phyloP scores from a whole-genome alignment of 2,113 vertebrate genomes.

The Columba livia region DNA sequence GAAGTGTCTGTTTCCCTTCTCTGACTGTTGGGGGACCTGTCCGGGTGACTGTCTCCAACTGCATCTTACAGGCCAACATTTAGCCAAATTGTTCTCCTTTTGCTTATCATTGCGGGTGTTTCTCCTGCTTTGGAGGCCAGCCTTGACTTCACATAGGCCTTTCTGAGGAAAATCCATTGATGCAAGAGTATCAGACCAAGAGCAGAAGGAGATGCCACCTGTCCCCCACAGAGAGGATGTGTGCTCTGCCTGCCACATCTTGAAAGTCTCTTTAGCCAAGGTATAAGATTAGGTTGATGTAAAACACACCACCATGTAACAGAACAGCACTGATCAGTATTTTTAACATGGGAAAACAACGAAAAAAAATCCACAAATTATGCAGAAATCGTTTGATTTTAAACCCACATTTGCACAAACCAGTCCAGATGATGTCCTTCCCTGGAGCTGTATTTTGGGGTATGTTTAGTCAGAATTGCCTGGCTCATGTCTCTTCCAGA shows the following conservation, averaged over 20 bases:
- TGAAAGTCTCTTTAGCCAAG: background rate
- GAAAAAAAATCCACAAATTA: background rate
- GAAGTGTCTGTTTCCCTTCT: background rate
- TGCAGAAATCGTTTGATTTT: background rate
- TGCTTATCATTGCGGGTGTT: background rate
- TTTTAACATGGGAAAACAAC: background rate
- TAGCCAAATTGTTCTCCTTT: background rate
- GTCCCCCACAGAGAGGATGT: background rate
- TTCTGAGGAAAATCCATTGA: background rate
- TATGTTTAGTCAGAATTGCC: background rate
- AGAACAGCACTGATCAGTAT: background rate
- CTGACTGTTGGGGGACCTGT: background rate
- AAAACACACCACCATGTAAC: background rate
- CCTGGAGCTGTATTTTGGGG: background rate
- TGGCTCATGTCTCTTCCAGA: background rate
- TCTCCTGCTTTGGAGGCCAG: background rate
- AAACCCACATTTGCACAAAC: background rate
- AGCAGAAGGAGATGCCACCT: background rate
- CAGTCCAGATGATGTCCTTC: accelerated
- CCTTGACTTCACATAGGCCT: background rate
- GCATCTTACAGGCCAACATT: background rate
- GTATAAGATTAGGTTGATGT: background rate
- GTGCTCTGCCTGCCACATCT: background rate
- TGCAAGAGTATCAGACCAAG: background rate
- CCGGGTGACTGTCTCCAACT: background rate